Conservation (phyloP, 92 coral and sea anemone genomes). For the Meandrina meandrites region DNA sequence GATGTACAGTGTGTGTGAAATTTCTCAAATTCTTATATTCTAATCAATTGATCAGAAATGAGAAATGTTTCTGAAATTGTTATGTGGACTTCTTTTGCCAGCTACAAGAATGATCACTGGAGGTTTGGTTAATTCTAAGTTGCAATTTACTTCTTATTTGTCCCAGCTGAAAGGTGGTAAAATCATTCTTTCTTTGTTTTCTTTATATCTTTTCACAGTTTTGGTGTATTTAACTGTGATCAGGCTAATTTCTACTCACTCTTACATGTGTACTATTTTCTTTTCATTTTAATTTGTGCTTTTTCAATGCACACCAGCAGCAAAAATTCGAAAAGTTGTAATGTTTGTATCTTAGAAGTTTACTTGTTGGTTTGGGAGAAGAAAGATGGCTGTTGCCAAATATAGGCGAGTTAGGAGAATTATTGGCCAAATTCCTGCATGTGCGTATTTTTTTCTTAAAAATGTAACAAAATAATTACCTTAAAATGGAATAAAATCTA, state of each 20-base stretch:
- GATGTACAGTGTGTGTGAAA: not conserved
- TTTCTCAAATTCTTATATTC: not conserved
- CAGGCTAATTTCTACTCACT: not conserved
- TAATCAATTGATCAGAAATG: no score
- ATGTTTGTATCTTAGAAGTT: not conserved
- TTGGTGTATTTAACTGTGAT: not conserved
- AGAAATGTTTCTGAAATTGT: not conserved
- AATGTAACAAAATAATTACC: not conserved
- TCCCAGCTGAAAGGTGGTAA: no score
- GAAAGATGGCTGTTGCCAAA: not conserved
- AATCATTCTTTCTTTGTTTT: not conserved
- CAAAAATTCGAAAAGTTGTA: not conserved
- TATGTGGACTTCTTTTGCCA: not conserved
- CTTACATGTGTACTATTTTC: not conserved
- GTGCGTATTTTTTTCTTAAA: not conserved
- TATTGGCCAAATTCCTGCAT: not conserved
- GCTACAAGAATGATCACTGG: not conserved
- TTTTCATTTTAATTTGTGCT: not conserved
- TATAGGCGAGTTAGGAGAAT: not conserved
- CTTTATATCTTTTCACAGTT: not conserved
- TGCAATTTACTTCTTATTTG: no score
- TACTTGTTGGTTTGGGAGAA: not conserved
- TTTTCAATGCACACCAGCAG: not conserved
- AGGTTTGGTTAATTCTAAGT: not conserved
- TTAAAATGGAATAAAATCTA: not conserved